phyloP scores from a whole-genome alignment of 2,888 invertebrate species.

The Agrotis segetum region DNA sequence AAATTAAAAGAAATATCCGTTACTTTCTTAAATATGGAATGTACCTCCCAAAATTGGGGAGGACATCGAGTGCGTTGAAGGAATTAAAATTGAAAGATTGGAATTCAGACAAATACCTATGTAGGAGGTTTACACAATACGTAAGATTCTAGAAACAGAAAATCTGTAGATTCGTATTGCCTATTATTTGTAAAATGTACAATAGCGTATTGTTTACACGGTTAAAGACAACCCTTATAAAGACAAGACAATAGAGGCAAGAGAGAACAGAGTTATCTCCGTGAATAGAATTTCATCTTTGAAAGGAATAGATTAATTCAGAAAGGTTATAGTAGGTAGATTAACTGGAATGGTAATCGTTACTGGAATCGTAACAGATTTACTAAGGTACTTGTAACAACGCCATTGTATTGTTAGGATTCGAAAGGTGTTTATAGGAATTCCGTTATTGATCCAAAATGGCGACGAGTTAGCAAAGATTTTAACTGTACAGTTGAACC shows the following conservation, averaged over 20 bases:
- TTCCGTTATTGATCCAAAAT: conserved; percentile 17
- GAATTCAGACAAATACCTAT: too few relatives aligned
- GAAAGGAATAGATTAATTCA: neutral
- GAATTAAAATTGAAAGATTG: too few relatives aligned
- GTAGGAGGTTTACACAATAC: too few relatives aligned
- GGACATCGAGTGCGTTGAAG: too few relatives aligned
- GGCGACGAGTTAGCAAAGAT: neutral
- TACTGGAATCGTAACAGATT: neutral
- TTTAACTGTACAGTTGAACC: neutral
- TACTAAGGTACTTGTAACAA: neutral
- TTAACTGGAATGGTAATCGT: neutral
- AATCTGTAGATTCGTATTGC: too few relatives aligned
- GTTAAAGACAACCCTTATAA: neutral
- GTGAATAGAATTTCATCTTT: neutral
- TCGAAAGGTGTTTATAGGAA: conserved; percentile 12
- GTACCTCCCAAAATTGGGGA: too few relatives aligned
- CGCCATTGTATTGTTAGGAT: conserved; percentile 17
- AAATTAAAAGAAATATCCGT: too few relatives aligned
- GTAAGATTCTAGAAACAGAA: too few relatives aligned
- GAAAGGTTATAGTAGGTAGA: too few relatives aligned
- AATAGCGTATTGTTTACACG: too few relatives aligned
- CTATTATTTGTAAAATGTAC: too few relatives aligned
- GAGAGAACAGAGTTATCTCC: neutral
- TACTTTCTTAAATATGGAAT: too few relatives aligned
- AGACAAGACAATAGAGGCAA: neutral